These are phyloP conservation scores for Aromia moschata DNA, from an alignment of 2,888 invertebrate genomes.

Conservation along the genomic window DNA sequence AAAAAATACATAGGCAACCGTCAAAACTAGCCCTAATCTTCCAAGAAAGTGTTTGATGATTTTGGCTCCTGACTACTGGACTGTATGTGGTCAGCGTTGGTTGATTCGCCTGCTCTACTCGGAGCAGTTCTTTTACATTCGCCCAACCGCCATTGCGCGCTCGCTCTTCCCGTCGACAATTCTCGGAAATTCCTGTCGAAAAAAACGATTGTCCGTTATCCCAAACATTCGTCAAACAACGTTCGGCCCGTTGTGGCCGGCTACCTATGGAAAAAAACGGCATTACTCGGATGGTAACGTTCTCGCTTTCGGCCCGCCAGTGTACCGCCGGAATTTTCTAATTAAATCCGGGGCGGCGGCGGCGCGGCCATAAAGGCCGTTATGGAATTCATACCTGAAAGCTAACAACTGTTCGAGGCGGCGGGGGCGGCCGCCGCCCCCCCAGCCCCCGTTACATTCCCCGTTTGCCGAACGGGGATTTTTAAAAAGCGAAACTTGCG, in stretches of 20 bases:
- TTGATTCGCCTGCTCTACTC: too few relatives aligned
- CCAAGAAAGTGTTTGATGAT: too few relatives aligned
- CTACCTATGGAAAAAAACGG: constrained; percentile 20
- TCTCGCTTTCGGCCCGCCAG: constrained; percentile 3
- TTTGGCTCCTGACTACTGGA: too few relatives aligned
- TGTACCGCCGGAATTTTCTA: constrained; percentile 56
- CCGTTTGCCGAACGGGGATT: constrained; percentile 56
- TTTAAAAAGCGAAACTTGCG: constrained; percentile 56
- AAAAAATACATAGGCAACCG: too few relatives aligned
- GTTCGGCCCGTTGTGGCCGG: background rate
- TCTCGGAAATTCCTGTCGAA: too few relatives aligned
- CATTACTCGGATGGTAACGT: constrained; percentile 20
- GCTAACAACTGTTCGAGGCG: constrained; percentile 61
- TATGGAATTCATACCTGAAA: constrained; percentile 61
- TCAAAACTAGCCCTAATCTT: too few relatives aligned
- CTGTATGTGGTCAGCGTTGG: too few relatives aligned
- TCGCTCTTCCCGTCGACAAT: too few relatives aligned
- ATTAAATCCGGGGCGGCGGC: constrained; percentile 57
- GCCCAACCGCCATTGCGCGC: too few relatives aligned
- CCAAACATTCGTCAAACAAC: background rate
- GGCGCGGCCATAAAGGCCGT: constrained; percentile 56
- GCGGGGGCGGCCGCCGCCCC: constrained; percentile 58
- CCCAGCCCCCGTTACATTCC: constrained; percentile 59
- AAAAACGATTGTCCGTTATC: too few relatives aligned
- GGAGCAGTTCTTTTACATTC: too few relatives aligned